A percentile compares a stretch with the other conserved stretches of the same genome.
Conservation (phyloP, 2,888 invertebrate species). For the Drosophila hamatofila region DNA sequence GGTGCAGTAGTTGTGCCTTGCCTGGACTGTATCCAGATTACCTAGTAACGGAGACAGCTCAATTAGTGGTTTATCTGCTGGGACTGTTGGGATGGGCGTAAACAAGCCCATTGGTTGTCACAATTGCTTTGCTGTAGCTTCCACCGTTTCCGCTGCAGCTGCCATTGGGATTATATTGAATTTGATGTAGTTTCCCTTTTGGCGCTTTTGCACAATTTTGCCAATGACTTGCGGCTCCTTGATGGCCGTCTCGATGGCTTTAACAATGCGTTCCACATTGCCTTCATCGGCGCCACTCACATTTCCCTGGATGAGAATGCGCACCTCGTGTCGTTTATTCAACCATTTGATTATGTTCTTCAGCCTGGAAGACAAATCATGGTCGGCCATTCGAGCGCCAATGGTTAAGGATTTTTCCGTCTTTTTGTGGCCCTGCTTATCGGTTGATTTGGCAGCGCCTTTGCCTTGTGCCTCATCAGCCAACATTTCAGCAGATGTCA, state of each 20-base stretch:
- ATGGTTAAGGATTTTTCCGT: constrained; percentile 89
- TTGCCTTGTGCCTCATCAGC: constrained; percentile 86
- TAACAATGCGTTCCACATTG: constrained; percentile 86
- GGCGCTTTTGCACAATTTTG: constrained; percentile 88
- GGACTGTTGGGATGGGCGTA: constrained; percentile 11
- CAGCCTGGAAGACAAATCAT: constrained; percentile 88
- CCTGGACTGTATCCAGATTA: neutral
- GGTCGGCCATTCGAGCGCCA: constrained; percentile 88
- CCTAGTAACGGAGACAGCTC: neutral
- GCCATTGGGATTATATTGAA: constrained; percentile 87
- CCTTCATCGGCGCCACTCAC: constrained; percentile 58
- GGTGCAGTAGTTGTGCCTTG: constrained; percentile 33
- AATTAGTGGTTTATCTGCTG: neutral
- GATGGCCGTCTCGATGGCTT: constrained; percentile 86
- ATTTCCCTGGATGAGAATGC: constrained; percentile 79
- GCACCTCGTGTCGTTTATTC: constrained; percentile 88
- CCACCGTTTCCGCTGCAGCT: neutral
- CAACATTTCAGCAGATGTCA: constrained; percentile 89
- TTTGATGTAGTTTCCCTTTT: constrained; percentile 87
- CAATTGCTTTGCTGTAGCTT: constrained; percentile 22
- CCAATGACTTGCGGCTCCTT: constrained; percentile 85
- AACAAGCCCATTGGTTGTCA: constrained; percentile 64
- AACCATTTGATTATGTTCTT: constrained; percentile 89
- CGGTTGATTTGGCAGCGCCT: constrained; percentile 21
- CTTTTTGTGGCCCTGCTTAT: constrained; percentile 84